These are phyloP conservation scores for Luperina testacea DNA, from an alignment of 2,888 invertebrate genomes.

Conservation along the genomic window DNA sequence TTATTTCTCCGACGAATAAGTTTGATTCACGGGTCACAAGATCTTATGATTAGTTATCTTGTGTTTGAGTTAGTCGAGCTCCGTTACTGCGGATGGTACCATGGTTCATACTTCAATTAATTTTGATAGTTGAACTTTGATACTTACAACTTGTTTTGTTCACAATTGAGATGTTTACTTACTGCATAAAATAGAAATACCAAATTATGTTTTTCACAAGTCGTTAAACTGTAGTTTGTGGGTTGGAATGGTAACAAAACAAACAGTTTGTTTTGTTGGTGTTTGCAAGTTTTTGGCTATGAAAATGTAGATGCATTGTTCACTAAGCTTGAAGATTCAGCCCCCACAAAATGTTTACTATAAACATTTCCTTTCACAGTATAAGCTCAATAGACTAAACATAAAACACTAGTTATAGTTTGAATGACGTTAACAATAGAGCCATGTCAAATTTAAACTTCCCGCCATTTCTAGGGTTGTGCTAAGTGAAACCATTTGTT, in stretches of 20 bases:
- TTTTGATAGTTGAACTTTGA: constrained; percentile 58
- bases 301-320: not conserved
- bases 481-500: constrained; percentile 72
- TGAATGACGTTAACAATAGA: constrained; percentile 48
- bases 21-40: constrained; percentile 59
- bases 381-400: not conserved
- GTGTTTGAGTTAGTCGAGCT: constrained; percentile 57
- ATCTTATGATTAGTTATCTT: constrained; percentile 59
- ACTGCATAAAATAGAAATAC: constrained; percentile 11
- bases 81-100: constrained; percentile 31
- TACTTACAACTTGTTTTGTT: constrained; percentile 46
- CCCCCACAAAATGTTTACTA: not conserved
- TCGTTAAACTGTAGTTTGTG: constrained; percentile 29
- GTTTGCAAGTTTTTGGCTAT: not conserved
- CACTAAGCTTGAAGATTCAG: not conserved
- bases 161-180: constrained; percentile 41
- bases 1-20: constrained; percentile 53
- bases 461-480: constrained; percentile 64
- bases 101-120: constrained; percentile 55
- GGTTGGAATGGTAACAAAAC: not conserved
- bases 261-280: not conserved
- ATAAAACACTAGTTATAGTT: constrained; percentile 4
- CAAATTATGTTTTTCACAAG: constrained; percentile 28
- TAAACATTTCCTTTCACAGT: not conserved
- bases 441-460: constrained; percentile 70